Evolutionary conservation across 2,797 vertebrate species (phyloP).

Genomic region (Psittacula derbiana): DNA sequence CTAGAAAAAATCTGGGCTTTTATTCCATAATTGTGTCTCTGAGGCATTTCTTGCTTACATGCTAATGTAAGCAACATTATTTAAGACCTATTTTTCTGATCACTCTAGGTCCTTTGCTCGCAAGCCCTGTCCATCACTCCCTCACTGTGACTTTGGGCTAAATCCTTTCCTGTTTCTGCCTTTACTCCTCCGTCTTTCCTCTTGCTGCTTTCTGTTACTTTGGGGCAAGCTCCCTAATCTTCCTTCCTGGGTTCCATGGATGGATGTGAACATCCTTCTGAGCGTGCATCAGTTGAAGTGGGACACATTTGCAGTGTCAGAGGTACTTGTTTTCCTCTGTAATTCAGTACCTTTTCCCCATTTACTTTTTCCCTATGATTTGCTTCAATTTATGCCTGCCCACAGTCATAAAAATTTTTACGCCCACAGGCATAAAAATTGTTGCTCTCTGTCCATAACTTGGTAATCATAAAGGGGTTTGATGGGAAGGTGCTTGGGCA

Average conservation of each 20-base stretch:
- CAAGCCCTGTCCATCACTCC: background rate
- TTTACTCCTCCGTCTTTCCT: background rate
- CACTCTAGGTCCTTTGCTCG: background rate
- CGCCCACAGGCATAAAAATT: background rate
- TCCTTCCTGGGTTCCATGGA: background rate
- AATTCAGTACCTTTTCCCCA: background rate
- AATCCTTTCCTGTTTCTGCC: background rate
- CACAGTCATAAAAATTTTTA: background rate
- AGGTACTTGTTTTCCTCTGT: background rate
- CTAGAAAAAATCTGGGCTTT: background rate
- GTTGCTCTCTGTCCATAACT: background rate
- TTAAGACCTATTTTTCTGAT: background rate
- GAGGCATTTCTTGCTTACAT: background rate
- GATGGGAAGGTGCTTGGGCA: background rate
- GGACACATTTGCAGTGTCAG: background rate
- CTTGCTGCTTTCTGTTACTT: background rate
- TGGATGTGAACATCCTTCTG: background rate
- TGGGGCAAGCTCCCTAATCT: background rate
- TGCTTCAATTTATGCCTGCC: background rate
- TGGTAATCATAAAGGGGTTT: background rate
- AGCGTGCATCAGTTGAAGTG: background rate
- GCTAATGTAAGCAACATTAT: background rate
- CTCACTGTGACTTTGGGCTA: background rate
- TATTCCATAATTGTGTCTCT: background rate
- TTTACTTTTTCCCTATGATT: background rate